Evolutionary conservation across 2,797 vertebrate species (phyloP).

Genomic region (Scolopax bukidnonensis): DNA sequence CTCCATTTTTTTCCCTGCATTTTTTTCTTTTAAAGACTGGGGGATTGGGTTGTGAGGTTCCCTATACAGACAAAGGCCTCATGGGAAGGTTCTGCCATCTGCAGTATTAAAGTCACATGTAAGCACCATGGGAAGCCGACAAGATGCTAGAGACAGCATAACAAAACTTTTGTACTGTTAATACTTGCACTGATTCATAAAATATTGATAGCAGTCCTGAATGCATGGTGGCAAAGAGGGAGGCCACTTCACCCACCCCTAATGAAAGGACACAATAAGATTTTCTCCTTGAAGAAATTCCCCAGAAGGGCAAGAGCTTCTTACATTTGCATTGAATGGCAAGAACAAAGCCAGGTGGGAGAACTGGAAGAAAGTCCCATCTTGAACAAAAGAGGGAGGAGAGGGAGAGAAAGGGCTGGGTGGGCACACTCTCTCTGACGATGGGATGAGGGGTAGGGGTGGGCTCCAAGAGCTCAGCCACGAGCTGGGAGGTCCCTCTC

Average conservation of each 20-base stretch:
- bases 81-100: not conserved
- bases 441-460: not conserved
- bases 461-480: not conserved
- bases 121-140: not conserved
- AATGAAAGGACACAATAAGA: not conserved
- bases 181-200: constrained; percentile 18
- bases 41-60: not conserved
- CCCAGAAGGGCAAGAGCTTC: not conserved
- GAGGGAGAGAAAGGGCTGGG: not conserved
- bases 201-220: constrained; percentile 26
- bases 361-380: not conserved
- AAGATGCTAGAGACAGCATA: not conserved
- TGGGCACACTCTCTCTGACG: accelerated
- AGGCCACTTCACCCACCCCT: not conserved
- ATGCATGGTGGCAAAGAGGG: not conserved
- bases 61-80: not conserved
- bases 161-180: not conserved
- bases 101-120: not conserved
- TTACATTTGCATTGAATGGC: not conserved
- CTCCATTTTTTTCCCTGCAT: not conserved
- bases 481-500: not conserved
- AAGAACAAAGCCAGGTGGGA: constrained; percentile 3
- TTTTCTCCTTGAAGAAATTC: not conserved
- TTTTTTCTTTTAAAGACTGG: not conserved
- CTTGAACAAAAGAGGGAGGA: not conserved